Evolutionary conservation across 64 coral and sea anemone genomes (phyloP).

Genomic region (Actinia equina): DNA sequence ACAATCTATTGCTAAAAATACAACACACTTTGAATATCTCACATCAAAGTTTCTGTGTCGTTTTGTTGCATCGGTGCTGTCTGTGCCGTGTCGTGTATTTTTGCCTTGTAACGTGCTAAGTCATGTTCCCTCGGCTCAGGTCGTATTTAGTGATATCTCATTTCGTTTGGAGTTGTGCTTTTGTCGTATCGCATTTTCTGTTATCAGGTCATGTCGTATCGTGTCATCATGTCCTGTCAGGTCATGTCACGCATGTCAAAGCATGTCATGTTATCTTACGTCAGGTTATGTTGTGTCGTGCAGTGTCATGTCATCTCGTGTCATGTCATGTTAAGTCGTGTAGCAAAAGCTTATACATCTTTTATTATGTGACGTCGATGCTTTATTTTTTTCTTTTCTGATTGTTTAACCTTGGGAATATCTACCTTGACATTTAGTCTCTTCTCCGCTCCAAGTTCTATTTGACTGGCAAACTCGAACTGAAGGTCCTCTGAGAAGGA

Average conservation of each 20-base stretch:
- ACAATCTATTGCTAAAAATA: constrained; percentile 42
- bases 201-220: neutral
- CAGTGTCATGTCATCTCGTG: neutral
- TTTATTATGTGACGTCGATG: neutral
- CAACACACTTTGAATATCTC: neutral
- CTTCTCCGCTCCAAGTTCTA: constrained; percentile 33
- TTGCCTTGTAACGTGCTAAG: too few relatives aligned
- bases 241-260: too few relatives aligned
- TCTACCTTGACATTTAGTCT: constrained; percentile 43
- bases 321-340: neutral
- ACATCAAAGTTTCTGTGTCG: neutral
- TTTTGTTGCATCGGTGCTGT: neutral
- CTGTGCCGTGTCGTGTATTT: too few relatives aligned
- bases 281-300: too few relatives aligned
- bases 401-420: neutral
- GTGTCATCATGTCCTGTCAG: too few relatives aligned
- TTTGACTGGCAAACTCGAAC: constrained; percentile 43
- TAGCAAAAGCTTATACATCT: too few relatives aligned
- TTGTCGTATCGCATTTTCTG: too few relatives aligned
- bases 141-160: too few relatives aligned
- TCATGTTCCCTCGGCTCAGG: too few relatives aligned
- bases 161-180: too few relatives aligned
- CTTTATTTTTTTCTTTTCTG: neutral
- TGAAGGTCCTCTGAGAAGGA: constrained; percentile 34
- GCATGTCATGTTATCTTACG: too few relatives aligned